Base-by-base conservation (phyloP, 2,113 vertebrate genomes). In the Elephas maximus region DNA sequence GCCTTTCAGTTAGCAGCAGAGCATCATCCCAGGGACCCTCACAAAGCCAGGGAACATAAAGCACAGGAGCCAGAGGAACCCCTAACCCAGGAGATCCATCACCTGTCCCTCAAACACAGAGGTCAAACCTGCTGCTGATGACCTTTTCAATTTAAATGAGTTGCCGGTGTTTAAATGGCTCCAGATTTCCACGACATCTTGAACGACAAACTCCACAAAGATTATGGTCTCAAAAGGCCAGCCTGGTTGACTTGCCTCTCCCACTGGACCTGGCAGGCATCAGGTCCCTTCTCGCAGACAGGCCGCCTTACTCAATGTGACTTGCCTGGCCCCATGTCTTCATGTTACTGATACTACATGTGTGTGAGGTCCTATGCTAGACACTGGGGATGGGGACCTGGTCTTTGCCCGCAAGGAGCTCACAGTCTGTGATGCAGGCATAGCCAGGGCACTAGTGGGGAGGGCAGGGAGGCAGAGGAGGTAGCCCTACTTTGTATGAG, bases 261-360 rank as follows among this genome's bases (percentile, higher is more conserved):
- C 30, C 1, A 0, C 28, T 2, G 17, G 33, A 28, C 20, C 11
- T 12, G 51, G 53, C 15, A 4, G 0, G 14, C 21, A 37, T 65
- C 2, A 14, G 30, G 8, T 21, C 11, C 30, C 26, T 33, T 28
- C 74, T 91, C 73, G 53, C 1, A 0, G 11, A 3, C 41, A 45
- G 1, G 18, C 17, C 2, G 4, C 8, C 37, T 69, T 30, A 74
- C 53, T 78, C 65, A 6, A 23, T 15, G 53, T 41, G 74, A 44
- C 33, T 48, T n/a, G 11, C 63, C 28, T 14, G 1, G 12, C 33
- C 37, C 41, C 2, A 1, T 0, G 4, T 8, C 17, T 41, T 37
- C 73, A 74, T 28, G 17, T 44, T 6, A 15, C 80, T 84, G 80
- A 71, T 2, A 11, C 21, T 21, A 62, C 2, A 2, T 6, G 2